Percentiles rank a stretch among this genome's conserved stretches.
phyloP scores from a whole-genome alignment of 1,140 invertebrate genomes.

The Sycophaga agraensis region DNA sequence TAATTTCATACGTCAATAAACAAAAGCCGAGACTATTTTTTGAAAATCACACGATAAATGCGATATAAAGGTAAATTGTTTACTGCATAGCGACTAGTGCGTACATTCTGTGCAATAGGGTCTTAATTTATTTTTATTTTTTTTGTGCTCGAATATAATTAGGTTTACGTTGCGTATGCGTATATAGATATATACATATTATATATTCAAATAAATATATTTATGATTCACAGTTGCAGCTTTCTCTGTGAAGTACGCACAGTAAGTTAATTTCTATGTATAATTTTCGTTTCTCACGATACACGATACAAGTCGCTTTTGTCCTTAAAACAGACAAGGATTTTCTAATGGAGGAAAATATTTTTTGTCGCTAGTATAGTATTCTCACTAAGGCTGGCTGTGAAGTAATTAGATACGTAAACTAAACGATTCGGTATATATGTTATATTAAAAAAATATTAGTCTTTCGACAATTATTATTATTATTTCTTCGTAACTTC shows the following conservation, averaged over 20 bases:
- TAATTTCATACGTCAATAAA: slow-evolving; percentile 12
- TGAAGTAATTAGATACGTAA: neutral
- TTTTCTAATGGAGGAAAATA: slow-evolving; percentile 20
- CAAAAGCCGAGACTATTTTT: too few relatives aligned
- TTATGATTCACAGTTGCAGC: slow-evolving; percentile 34
- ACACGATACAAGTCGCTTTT: slow-evolving; percentile 22
- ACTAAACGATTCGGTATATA: neutral
- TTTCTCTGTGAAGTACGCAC: slow-evolving; percentile 19
- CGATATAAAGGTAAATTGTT: neutral
- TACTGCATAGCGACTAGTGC: neutral
- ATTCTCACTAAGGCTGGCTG: slow-evolving; percentile 15
- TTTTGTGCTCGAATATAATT: slow-evolving; percentile 32
- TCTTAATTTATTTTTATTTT: slow-evolving; percentile 54
- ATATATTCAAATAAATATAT: slow-evolving; percentile 31
- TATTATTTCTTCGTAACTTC: slow-evolving; percentile 3
- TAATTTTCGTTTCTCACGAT: too few relatives aligned
- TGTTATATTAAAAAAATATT: too few relatives aligned
- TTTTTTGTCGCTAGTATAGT: slow-evolving; percentile 20
- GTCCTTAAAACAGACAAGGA: slow-evolving; percentile 14
- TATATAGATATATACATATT: neutral
- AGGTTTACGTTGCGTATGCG: slow-evolving; percentile 31
- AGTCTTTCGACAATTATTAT: too few relatives aligned
- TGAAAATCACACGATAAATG: too few relatives aligned
- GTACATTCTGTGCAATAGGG: slow-evolving; percentile 36
- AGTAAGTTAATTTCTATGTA: neutral